These are phyloP conservation scores for Drosophila putrida DNA, from an alignment of 2,888 invertebrate genomes.

Conservation along the genomic window DNA sequence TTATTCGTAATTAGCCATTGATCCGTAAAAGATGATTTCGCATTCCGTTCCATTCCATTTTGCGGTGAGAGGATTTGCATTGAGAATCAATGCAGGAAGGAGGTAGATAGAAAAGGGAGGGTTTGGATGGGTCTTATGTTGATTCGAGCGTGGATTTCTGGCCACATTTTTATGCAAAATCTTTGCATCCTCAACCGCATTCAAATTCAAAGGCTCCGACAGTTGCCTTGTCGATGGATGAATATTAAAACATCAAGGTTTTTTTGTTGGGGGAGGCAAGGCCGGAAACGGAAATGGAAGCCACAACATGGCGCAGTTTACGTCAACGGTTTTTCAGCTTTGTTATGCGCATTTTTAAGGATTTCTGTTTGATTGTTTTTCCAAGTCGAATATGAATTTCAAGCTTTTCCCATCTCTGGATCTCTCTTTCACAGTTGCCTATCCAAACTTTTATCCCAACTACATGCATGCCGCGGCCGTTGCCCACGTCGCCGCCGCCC, in stretches of 20 bases:
- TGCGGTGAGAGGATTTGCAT: conserved; percentile 79
- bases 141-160: conserved; percentile 71
- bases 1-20: conserved; percentile 82
- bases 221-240: conserved; percentile 54
- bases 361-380: conserved; percentile 51
- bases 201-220: conserved; percentile 53
- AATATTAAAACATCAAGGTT: conserved; percentile 63
- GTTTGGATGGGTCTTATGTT: conserved; percentile 72
- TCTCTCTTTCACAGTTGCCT: conserved; percentile 87
- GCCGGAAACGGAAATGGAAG: conserved; percentile 47
- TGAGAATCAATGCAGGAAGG: conserved; percentile 27
- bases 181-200: conserved; percentile 26
- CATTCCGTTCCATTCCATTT: conserved; percentile 54
- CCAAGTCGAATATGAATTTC: conserved; percentile 51
- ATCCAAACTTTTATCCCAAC: conserved; percentile 90
- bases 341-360: conserved; percentile 77
- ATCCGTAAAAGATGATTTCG: conserved; percentile 84
- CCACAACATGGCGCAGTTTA: conserved; percentile 40
- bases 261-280: conserved; percentile 19
- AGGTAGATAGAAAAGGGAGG: not conserved
- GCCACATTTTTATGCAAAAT: conserved; percentile 63
- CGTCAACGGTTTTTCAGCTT: conserved; percentile 37
- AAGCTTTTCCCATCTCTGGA: conserved; percentile 3
- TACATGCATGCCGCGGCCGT: conserved; percentile 92
- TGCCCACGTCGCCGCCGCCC: conserved; percentile 90